Percentiles rank a stretch among this genome's conserved stretches.
phyloP scores from a whole-genome alignment of 2,888 invertebrate species.

The Metopia argyrocephala region DNA sequence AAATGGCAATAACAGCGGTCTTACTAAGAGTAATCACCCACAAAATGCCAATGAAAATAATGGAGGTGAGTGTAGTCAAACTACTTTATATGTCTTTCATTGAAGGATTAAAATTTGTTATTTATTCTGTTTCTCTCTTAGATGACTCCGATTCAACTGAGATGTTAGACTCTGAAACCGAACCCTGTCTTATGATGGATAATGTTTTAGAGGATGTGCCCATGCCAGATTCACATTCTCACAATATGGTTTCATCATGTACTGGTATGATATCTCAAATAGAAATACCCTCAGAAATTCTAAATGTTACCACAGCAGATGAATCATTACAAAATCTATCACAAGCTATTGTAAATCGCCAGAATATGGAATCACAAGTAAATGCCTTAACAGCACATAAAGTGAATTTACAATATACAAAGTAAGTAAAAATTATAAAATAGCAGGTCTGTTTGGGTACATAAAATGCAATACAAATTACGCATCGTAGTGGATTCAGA shows the following conservation, averaged over 20 bases:
- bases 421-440: slow-evolving; percentile 69
- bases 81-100: background rate
- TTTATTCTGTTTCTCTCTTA: slow-evolving; percentile 71
- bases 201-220: slow-evolving; percentile 85
- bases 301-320: slow-evolving; percentile 73
- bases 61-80: slow-evolving; percentile 48
- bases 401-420: slow-evolving; percentile 77
- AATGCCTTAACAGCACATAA: slow-evolving; percentile 76
- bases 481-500: no score
- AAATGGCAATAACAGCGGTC: slow-evolving; percentile 18
- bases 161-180: slow-evolving; percentile 89
- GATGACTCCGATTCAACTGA: slow-evolving; percentile 86
- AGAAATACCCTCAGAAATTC: slow-evolving; percentile 78
- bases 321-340: slow-evolving; percentile 89
- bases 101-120: background rate
- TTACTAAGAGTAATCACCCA: slow-evolving; percentile 27
- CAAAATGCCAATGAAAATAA: slow-evolving; percentile 52
- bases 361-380: slow-evolving; percentile 82
- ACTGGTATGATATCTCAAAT: slow-evolving; percentile 80
- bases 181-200: slow-evolving; percentile 90
- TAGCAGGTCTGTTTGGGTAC: no score
- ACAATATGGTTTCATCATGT: slow-evolving; percentile 83
- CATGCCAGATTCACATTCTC: slow-evolving; percentile 83
- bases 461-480: no score
- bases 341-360: slow-evolving; percentile 86